These are phyloP conservation scores for Chaetura pelagica DNA, from an alignment of 2,113 vertebrate genomes.

Conservation along the genomic window DNA sequence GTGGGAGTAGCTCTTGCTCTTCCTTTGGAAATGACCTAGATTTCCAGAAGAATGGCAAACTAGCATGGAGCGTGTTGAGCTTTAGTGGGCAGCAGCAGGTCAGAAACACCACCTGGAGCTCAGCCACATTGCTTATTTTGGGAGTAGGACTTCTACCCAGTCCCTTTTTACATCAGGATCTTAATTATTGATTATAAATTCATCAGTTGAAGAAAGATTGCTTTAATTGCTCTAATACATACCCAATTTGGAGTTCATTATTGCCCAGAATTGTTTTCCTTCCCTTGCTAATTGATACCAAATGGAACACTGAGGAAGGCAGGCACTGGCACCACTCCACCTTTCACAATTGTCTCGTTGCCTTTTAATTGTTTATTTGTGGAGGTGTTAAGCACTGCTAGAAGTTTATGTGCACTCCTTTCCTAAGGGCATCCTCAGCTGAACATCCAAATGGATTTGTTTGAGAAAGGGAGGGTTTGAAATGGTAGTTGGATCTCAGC, in stretches of 20 bases:
- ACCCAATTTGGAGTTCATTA: constrained; percentile 75
- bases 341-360: not conserved
- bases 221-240: constrained; percentile 71
- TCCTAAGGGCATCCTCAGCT: not conserved
- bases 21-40: constrained; percentile 1
- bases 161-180: constrained; percentile 69
- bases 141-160: constrained; percentile 54
- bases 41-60: not conserved
- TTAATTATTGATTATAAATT: constrained; percentile 79
- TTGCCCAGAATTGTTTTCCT: constrained; percentile 67
- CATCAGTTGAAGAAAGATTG: constrained; percentile 68
- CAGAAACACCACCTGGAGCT: constrained; percentile 8
- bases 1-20: not conserved
- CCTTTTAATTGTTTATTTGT: constrained; percentile 37
- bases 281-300: constrained; percentile 68
- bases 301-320: constrained; percentile 52
- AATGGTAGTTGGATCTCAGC: not conserved
- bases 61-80: not conserved
- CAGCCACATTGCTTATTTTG: constrained; percentile 19
- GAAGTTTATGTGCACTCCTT: constrained; percentile 8
- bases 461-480: not conserved
- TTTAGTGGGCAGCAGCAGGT: not conserved
- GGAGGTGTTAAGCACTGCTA: not conserved
- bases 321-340: not conserved
- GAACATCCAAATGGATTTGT: not conserved